Conservation (phyloP, 1,140 invertebrate species). For the Tetragnatha versicolor region DNA sequence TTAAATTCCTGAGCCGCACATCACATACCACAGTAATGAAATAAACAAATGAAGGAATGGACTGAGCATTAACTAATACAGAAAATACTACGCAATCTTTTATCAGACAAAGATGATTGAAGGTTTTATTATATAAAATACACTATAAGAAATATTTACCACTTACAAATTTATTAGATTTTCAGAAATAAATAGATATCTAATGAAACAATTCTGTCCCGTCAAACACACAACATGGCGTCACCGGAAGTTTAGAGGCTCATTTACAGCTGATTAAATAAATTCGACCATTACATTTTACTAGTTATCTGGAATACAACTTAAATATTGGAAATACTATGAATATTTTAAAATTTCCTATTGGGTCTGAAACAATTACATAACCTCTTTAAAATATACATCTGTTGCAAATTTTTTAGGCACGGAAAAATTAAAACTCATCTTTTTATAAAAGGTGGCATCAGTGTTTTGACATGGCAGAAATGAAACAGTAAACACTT, state of each 20-base stretch:
- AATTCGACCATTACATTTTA: too few species aligned
- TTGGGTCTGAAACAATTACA: too few species aligned
- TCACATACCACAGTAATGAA: not conserved
- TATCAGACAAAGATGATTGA: not conserved
- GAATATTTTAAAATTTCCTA: too few species aligned
- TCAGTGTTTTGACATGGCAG: too few species aligned
- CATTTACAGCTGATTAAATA: conserved; percentile 25
- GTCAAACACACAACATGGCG: conserved; percentile 32
- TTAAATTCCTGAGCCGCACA: too few species aligned
- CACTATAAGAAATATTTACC: not conserved
- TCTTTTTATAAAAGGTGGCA: too few species aligned
- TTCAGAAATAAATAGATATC: not conserved
- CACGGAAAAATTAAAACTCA: too few species aligned
- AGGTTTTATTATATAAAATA: not conserved
- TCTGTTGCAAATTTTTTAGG: too few species aligned
- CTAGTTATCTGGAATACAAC: too few species aligned
- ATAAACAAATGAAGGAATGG: not conserved
- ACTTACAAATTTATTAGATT: not conserved
- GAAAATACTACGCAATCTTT: not conserved
- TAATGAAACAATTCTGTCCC: not conserved
- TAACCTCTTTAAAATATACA: too few species aligned
- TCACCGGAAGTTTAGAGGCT: conserved; percentile 41
- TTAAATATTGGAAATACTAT: too few species aligned
- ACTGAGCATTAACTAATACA: not conserved
- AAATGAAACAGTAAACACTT: too few species aligned